phyloP scores from a whole-genome alignment of 2,888 invertebrate genomes.

The Parelbella ahira region DNA sequence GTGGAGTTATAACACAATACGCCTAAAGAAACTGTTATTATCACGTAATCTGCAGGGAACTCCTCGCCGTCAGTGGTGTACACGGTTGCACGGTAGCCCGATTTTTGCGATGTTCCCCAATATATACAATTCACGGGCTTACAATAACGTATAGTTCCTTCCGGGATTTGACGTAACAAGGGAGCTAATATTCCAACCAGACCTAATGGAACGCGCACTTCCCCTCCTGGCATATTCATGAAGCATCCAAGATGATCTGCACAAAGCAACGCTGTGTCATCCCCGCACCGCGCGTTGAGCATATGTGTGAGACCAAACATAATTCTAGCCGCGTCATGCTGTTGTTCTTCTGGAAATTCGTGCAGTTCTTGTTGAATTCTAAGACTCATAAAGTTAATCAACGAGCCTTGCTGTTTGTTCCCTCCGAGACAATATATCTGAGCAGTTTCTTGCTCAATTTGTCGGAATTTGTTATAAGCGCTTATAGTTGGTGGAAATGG shows the following conservation, averaged over 20 bases:
- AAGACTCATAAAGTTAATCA: slow-evolving; percentile 83
- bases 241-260: slow-evolving; percentile 63
- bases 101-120: slow-evolving; percentile 82
- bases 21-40: slow-evolving; percentile 88
- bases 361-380: slow-evolving; percentile 85
- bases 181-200: slow-evolving; percentile 84
- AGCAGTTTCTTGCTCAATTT: slow-evolving; percentile 84
- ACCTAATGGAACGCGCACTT: slow-evolving; percentile 83
- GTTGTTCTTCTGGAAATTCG: slow-evolving; percentile 83
- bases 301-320: slow-evolving; percentile 84
- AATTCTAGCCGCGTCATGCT: slow-evolving; percentile 84
- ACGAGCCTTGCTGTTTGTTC: slow-evolving; percentile 81
- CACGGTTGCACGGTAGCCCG: slow-evolving; percentile 76
- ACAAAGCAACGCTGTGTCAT: slow-evolving; percentile 75
- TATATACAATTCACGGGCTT: slow-evolving; percentile 85
- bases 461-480: slow-evolving; percentile 83
- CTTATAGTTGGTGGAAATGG: slow-evolving; percentile 80
- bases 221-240: slow-evolving; percentile 80
- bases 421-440: slow-evolving; percentile 82
- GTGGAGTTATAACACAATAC: slow-evolving; percentile 83
- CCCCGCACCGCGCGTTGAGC: slow-evolving; percentile 83
- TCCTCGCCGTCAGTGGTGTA: slow-evolving; percentile 85
- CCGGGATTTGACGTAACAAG: slow-evolving; percentile 82
- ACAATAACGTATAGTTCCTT: slow-evolving; percentile 82
- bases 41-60: slow-evolving; percentile 88